phyloP scores from a whole-genome alignment of 2,113 vertebrate genomes.

The Hippocampus guttulatus region DNA sequence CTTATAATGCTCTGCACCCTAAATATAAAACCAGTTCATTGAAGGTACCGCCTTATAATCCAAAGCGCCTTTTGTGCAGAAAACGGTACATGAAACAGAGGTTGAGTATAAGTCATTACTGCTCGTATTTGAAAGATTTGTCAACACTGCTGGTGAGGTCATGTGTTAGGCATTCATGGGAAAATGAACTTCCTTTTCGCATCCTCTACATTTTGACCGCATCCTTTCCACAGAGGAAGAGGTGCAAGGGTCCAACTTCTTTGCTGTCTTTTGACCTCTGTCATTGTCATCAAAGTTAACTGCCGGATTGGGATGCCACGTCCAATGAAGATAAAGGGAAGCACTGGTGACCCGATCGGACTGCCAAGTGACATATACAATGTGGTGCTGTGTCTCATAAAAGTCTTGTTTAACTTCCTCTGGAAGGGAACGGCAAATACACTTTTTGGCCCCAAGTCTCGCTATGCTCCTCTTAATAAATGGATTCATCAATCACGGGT shows the following conservation, averaged over 20 bases:
- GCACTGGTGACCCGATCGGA: not conserved
- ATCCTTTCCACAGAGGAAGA: slow-evolving; percentile 52
- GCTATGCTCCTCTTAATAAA: not conserved
- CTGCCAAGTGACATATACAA: not conserved
- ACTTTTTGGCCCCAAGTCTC: not conserved
- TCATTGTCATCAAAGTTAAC: slow-evolving; percentile 34
- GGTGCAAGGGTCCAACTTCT: slow-evolving; percentile 22
- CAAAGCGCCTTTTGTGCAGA: too few relatives aligned
- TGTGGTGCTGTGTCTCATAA: not conserved
- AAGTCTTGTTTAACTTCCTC: not conserved
- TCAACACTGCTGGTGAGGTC: slow-evolving; percentile 25
- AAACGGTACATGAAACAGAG: not conserved
- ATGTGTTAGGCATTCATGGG: slow-evolving; percentile 23
- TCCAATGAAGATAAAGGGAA: slow-evolving; percentile 11
- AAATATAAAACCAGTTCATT: too few relatives aligned
- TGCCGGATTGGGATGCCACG: slow-evolving; percentile 21
- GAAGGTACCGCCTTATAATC: too few relatives aligned
- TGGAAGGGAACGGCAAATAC: not conserved
- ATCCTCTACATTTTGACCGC: slow-evolving; percentile 25
- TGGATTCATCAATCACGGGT: not conserved
- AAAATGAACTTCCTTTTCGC: slow-evolving; percentile 38
- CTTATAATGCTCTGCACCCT: too few relatives aligned
- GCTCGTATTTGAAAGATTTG: slow-evolving; percentile 1
- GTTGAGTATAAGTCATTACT: slow-evolving; percentile 5
- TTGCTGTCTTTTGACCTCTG: slow-evolving; percentile 53